Evolutionary conservation across 2,797 vertebrate genomes (phyloP).

Genomic region (Atherinosoma microstoma): DNA sequence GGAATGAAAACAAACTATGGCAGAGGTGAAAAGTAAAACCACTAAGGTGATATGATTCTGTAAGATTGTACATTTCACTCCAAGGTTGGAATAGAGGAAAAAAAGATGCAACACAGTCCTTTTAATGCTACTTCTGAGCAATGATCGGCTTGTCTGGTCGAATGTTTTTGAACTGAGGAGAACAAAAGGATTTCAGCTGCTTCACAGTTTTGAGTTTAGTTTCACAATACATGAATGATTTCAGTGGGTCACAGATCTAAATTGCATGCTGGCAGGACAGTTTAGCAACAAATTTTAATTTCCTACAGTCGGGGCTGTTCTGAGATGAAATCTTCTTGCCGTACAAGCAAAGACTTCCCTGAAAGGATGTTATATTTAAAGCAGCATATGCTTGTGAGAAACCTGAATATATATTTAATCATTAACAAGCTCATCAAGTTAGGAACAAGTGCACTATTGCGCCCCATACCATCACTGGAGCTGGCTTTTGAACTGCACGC

Average conservation of each 20-base stretch:
- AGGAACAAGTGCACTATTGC: not conserved
- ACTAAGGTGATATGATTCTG: slow-evolving; percentile 29
- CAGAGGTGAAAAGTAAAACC: not conserved
- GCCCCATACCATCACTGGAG: not conserved
- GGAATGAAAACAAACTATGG: slow-evolving; percentile 30
- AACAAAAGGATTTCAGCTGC: not conserved
- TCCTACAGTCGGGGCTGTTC: not conserved
- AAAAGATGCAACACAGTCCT: not conserved
- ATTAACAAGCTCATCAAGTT: not conserved
- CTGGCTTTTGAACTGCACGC: not conserved
- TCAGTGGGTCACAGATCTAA: not conserved
- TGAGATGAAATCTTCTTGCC: not conserved
- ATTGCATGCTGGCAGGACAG: not conserved
- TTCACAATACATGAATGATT: not conserved
- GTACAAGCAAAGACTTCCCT: not conserved
- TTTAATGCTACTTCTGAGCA: not conserved
- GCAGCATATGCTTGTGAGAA: not conserved
- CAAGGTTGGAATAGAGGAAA: not conserved
- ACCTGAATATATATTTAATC: not conserved
- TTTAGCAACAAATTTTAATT: not conserved
- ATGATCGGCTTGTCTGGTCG: not conserved
- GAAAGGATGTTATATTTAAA: not conserved
- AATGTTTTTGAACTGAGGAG: not conserved
- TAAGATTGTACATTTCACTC: not conserved
- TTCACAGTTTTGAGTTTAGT: not conserved